Percentiles rank a stretch among this genome's conserved stretches.
Evolutionary conservation across 2,888 invertebrate genomes (phyloP).

Genomic region (Polymixis flavicincta): DNA sequence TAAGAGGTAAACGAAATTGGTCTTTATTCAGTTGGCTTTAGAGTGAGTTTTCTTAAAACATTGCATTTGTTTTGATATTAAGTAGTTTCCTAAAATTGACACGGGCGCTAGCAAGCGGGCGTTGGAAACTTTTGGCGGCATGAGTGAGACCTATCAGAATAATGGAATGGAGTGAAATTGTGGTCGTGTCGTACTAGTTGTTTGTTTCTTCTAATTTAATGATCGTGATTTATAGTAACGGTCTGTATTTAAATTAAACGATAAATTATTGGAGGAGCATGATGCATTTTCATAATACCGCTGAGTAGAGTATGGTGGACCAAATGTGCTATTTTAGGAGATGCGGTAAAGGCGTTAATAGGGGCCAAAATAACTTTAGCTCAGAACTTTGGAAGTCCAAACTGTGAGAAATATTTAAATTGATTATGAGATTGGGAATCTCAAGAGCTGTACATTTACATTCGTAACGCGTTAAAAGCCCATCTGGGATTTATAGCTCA

Average conservation of each 20-base stretch:
- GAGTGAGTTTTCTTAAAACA: conserved; percentile 58
- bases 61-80: conserved; percentile 74
- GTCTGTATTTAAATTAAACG: conserved; percentile 27
- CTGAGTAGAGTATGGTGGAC: conserved; percentile 9
- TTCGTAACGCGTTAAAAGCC: conserved; percentile 32
- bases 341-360: conserved; percentile 36
- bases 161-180: conserved; percentile 62
- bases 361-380: conserved; percentile 38
- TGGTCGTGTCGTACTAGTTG: conserved; percentile 55
- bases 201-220: conserved; percentile 53
- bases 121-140: conserved; percentile 76
- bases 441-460: conserved; percentile 32
- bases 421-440: conserved; percentile 17
- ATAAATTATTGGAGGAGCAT: conserved; percentile 24
- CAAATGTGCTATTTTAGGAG: conserved; percentile 48
- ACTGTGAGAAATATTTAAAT: conserved; percentile 42
- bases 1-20: conserved; percentile 68
- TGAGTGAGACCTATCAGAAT: conserved; percentile 64
- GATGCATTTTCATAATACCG: conserved; percentile 22
- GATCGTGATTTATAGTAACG: conserved; percentile 44
- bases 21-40: conserved; percentile 63
- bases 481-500: conserved; percentile 48
- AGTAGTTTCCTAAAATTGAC: conserved; percentile 86
- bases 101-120: conserved; percentile 80
- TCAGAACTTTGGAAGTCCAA: conserved; percentile 20